These are phyloP conservation scores for Phalloptychus januarius DNA, from an alignment of 2,797 vertebrate species.

Conservation along the genomic window DNA sequence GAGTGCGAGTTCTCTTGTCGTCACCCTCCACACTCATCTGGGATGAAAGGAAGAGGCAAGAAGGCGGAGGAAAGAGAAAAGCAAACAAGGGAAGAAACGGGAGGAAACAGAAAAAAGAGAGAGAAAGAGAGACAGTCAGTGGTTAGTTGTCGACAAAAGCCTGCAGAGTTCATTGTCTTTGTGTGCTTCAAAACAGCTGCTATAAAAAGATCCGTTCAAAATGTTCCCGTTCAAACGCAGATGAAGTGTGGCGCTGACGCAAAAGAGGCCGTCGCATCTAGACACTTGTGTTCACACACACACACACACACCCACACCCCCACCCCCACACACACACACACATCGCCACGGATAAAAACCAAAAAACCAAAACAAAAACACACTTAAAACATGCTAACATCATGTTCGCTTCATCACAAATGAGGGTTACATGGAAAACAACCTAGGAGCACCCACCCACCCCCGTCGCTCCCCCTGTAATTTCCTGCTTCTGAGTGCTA, in stretches of 20 bases:
- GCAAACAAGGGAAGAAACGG: neutral
- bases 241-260: conserved; percentile 28
- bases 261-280: conserved; percentile 26
- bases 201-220: conserved; percentile 28
- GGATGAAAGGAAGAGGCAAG: conserved; percentile 36
- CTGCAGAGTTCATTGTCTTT: neutral
- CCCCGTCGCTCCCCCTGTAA: conserved; percentile 57
- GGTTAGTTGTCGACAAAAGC: conserved; percentile 15
- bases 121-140: neutral
- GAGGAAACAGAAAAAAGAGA: neutral
- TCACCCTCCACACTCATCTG: conserved; percentile 96
- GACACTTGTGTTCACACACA: conserved; percentile 15
- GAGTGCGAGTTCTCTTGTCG: conserved; percentile 90
- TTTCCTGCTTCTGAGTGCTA: conserved; percentile 74
- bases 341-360: neutral
- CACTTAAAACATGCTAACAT: neutral
- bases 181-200: conserved; percentile 24
- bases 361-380: neutral
- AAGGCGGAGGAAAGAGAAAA: neutral
- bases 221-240: conserved; percentile 33
- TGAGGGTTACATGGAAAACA: conserved; percentile 24
- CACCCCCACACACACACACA: conserved; percentile 10
- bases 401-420: conserved; percentile 18
- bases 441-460: conserved; percentile 23
- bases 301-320: too few relatives aligned